Evolutionary conservation across 2,113 vertebrate species (phyloP).

Genomic region (Pseudorectes ferrugineus): DNA sequence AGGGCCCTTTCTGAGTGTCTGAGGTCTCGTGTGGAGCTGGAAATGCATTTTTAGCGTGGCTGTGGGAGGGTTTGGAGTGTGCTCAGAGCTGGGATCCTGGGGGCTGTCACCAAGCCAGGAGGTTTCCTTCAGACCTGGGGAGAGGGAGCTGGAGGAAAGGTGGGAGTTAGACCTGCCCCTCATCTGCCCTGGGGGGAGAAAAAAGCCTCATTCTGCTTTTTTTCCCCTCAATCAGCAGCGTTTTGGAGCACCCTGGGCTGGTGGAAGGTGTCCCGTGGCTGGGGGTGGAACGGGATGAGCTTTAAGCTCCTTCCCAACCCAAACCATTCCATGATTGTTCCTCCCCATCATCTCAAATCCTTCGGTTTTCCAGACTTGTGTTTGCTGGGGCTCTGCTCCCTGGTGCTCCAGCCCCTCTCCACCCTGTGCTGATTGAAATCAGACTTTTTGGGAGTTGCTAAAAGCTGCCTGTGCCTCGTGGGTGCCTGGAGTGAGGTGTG

Average conservation of each 20-base stretch:
- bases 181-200: too few species aligned
- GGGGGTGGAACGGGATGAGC: background rate
- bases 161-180: background rate
- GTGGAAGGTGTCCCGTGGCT: background rate
- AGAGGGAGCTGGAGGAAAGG: background rate
- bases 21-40: background rate
- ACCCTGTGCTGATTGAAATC: fast-evolving
- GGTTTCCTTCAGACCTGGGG: background rate
- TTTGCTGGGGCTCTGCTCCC: background rate
- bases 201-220: background rate
- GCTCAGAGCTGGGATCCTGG: background rate
- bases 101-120: fast-evolving
- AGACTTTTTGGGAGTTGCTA: fast-evolving
- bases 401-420: background rate
- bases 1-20: fast-evolving
- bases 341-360: background rate
- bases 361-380: fast-evolving
- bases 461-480: background rate
- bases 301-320: background rate
- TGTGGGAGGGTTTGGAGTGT: fast-evolving
- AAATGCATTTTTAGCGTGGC: fast-evolving
- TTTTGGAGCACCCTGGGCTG: background rate
- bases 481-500: background rate
- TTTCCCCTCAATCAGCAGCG: fast-evolving
- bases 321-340: background rate